These are phyloP conservation scores for Ancistrus triradiatus DNA, from an alignment of 2,113 vertebrate genomes.

Conservation along the genomic window DNA sequence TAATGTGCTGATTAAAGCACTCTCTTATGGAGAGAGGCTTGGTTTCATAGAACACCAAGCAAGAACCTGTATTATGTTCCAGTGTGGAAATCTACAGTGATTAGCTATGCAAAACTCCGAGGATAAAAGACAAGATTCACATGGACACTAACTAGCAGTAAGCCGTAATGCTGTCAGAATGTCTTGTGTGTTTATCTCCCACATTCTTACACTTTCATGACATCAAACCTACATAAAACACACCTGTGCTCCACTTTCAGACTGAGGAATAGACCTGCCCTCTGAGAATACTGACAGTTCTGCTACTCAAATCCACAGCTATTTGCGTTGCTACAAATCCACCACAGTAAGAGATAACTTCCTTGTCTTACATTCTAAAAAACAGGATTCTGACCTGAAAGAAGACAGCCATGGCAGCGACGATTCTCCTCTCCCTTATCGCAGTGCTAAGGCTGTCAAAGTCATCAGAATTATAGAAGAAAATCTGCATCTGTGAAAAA, in stretches of 20 bases:
- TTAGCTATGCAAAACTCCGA: too few relatives aligned
- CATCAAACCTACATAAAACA: slow-evolving; percentile 63
- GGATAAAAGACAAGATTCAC: too few relatives aligned
- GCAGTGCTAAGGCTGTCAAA: slow-evolving; percentile 92
- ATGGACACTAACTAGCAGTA: slow-evolving; percentile 71
- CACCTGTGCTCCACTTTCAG: slow-evolving; percentile 72
- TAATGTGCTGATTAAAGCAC: too few relatives aligned
- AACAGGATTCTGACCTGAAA: slow-evolving; percentile 97
- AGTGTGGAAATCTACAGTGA: too few relatives aligned
- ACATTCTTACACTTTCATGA: slow-evolving; percentile 50
- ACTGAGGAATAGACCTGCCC: slow-evolving; percentile 53
- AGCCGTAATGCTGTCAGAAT: slow-evolving; percentile 69
- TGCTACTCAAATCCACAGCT: too few relatives aligned
- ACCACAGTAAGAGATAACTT: too few relatives aligned
- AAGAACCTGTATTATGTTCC: too few relatives aligned
- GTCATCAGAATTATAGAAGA: slow-evolving; percentile 97
- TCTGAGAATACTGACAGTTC: too few relatives aligned
- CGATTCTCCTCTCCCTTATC: slow-evolving; percentile 87
- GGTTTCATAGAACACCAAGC: too few relatives aligned
- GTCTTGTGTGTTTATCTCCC: slow-evolving; percentile 64
- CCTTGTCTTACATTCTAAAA: too few relatives aligned
- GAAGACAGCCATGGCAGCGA: slow-evolving; percentile 91
- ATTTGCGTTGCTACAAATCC: too few relatives aligned
- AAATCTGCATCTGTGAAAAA: slow-evolving; percentile 98
- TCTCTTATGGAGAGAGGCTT: too few relatives aligned